Conservation (phyloP, 1,140 invertebrate genomes). For the Diabrotica undecimpunctata region DNA sequence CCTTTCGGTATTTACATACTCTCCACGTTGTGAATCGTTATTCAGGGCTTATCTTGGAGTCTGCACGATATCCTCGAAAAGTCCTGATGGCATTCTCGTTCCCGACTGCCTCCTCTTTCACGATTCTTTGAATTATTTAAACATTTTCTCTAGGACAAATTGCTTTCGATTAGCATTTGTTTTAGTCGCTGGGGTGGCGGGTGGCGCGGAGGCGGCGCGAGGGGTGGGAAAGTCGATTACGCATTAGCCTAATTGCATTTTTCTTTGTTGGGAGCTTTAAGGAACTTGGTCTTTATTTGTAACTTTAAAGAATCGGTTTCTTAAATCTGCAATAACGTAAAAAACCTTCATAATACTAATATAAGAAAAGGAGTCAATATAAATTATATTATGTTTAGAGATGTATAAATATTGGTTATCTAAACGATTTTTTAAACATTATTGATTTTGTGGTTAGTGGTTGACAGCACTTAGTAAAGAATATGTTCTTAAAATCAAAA, state of each 20-base stretch:
- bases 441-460: too few relatives aligned
- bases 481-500: too few relatives aligned
- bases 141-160: constrained; percentile 35
- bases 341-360: too few relatives aligned
- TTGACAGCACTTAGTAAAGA: too few relatives aligned
- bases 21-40: constrained; percentile 28
- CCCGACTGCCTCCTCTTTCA: constrained; percentile 12
- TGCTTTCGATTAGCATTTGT: constrained; percentile 23
- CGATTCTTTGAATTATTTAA: constrained; percentile 38
- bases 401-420: too few relatives aligned
- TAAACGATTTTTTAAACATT: too few relatives aligned
- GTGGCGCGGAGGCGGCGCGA: background rate
- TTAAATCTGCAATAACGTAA: too few relatives aligned
- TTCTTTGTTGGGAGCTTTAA: background rate
- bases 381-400: too few relatives aligned
- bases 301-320: too few relatives aligned
- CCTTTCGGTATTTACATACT: constrained; percentile 38
- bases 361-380: too few relatives aligned
- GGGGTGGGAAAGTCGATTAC: background rate
- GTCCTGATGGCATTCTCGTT: constrained; percentile 30
- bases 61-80: constrained; percentile 24
- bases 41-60: constrained; percentile 32
- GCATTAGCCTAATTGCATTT: constrained; percentile 10
- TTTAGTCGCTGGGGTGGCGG: background rate
- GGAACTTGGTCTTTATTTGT: background rate